phyloP scores from a whole-genome alignment of 1,140 invertebrate genomes.

The Leguminivora glycinivorella region DNA sequence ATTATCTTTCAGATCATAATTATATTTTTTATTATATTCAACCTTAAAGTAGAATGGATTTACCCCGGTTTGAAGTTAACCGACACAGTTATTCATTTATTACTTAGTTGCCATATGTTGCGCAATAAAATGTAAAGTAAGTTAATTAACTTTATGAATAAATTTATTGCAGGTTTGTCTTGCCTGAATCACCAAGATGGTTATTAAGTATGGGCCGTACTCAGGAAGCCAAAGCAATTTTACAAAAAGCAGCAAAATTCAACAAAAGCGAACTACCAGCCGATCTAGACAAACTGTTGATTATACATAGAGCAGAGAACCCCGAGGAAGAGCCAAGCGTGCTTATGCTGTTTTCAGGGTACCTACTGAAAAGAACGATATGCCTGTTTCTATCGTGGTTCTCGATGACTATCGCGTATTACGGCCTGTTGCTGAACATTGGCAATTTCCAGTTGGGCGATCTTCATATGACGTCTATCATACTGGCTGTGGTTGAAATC shows the following conservation, averaged over 20 bases:
- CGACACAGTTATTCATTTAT: no score
- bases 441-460: conserved; percentile 85
- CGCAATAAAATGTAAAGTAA: no score
- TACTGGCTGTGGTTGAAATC: conserved; percentile 85
- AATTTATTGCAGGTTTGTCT: conserved; percentile 81
- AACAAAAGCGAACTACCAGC: conserved; percentile 81
- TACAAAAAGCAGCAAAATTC: conserved; percentile 84
- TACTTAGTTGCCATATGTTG: no score
- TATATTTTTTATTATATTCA: no score
- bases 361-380: conserved; percentile 82
- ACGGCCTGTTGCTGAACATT: conserved; percentile 85
- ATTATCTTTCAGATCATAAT: no score
- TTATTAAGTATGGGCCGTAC: conserved; percentile 86
- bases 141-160: no score
- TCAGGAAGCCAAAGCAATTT: conserved; percentile 83
- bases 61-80: no score
- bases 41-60: no score
- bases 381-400: conserved; percentile 86
- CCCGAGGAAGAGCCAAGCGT: conserved; percentile 78
- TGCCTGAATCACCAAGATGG: conserved; percentile 93
- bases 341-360: conserved; percentile 81
- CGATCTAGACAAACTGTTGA: conserved; percentile 83
- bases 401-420: conserved; percentile 86
- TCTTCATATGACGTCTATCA: conserved; percentile 84
- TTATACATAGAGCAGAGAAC: conserved; percentile 61